Conservation (phyloP, 2,888 invertebrate genomes). For the Colletes collaris region DNA sequence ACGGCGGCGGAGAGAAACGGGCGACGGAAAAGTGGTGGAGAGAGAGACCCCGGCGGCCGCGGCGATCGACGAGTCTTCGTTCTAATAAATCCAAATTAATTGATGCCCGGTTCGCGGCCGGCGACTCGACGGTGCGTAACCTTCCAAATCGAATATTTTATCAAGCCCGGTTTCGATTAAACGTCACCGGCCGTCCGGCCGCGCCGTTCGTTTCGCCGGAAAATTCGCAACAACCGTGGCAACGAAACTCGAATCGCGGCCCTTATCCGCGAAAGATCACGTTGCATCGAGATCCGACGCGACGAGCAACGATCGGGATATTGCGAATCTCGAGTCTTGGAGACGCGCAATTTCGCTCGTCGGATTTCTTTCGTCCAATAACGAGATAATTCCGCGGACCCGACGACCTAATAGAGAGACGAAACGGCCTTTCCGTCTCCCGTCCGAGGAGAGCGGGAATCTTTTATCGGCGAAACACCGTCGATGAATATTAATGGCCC, state of each 20-base stretch:
- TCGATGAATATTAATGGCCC: constrained; percentile 75
- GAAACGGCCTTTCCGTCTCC: constrained; percentile 5
- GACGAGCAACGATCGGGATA: too few species aligned
- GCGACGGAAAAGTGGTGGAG: neutral
- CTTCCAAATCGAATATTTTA: constrained; percentile 64
- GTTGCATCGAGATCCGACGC: too few species aligned
- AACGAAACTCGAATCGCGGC: too few species aligned
- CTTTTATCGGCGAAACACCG: constrained; percentile 69
- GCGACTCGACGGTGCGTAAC: constrained; percentile 59
- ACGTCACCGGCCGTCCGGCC: constrained; percentile 23
- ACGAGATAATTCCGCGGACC: constrained; percentile 49
- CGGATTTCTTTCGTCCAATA: constrained; percentile 40
- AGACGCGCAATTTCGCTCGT: constrained; percentile 35
- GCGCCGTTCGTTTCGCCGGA: constrained; percentile 22
- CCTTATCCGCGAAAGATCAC: constrained; percentile 4
- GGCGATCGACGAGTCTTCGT: constrained; percentile 60
- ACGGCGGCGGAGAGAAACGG: constrained; percentile 10
- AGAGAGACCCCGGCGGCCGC: constrained; percentile 9
- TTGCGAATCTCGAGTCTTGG: constrained; percentile 34
- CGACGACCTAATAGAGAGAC: constrained; percentile 39
- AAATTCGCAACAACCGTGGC: constrained; percentile 19
- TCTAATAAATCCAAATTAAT: constrained; percentile 71
- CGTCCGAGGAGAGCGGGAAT: constrained; percentile 25
- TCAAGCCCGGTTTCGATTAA: constrained; percentile 54
- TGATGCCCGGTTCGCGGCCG: constrained; percentile 48